Evolutionary conservation across 1,140 invertebrate genomes (phyloP).

Genomic region (Cyphomyrmex costatus): DNA sequence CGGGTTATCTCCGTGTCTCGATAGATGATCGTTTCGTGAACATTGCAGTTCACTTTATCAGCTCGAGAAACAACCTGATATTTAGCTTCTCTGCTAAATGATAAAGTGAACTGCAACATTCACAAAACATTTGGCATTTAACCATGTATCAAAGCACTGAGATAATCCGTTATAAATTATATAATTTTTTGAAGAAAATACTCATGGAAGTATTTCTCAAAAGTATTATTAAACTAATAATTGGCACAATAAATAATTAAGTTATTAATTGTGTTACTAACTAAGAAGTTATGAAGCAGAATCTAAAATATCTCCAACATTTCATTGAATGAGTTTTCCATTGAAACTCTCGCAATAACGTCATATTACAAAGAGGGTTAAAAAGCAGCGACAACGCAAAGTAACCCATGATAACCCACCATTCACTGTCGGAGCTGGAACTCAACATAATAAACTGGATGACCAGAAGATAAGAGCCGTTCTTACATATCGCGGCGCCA

Average conservation of each 20-base stretch:
- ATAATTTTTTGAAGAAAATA: too few relatives aligned
- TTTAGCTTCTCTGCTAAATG: too few relatives aligned
- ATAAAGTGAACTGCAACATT: too few relatives aligned
- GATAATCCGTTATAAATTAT: too few relatives aligned
- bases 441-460: slow-evolving; percentile 36
- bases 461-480: slow-evolving; percentile 41
- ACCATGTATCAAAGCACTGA: too few relatives aligned
- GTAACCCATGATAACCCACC: slow-evolving; percentile 38
- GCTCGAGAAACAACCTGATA: too few relatives aligned
- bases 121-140: too few relatives aligned
- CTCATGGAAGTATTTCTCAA: too few relatives aligned
- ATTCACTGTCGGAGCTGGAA: neutral
- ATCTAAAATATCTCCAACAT: neutral
- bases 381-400: slow-evolving; percentile 29
- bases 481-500: slow-evolving; percentile 31
- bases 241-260: neutral
- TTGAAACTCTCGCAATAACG: neutral
- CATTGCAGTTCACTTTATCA: too few relatives aligned
- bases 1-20: too few relatives aligned
- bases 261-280: too few relatives aligned
- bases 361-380: neutral
- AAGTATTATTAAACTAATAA: neutral
- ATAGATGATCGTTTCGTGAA: too few relatives aligned
- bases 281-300: neutral
- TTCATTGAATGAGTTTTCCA: neutral